phyloP scores from a whole-genome alignment of 2,113 vertebrate genomes.

The Vanacampus margaritifer region DNA sequence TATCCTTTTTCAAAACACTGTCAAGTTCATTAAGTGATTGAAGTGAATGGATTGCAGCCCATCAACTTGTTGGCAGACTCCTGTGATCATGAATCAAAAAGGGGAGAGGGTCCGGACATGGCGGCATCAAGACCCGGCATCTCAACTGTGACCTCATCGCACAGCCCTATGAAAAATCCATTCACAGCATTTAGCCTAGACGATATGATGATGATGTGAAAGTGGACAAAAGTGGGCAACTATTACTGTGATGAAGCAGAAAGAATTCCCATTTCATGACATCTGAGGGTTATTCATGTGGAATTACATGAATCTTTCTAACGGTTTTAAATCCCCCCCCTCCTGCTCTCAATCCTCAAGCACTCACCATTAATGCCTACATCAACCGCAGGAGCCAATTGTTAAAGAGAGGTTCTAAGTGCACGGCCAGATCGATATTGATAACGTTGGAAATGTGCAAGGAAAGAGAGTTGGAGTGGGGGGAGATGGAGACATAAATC shows the following conservation, averaged over 20 bases:
- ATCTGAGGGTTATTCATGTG: constrained; percentile 94
- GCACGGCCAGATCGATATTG: constrained; percentile 87
- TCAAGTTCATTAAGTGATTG: constrained; percentile 74
- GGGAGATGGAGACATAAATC: constrained; percentile 81
- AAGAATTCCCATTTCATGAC: constrained; percentile 55
- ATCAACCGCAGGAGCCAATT: constrained; percentile 90
- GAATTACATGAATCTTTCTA: constrained; percentile 95
- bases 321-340: constrained; percentile 85
- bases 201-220: constrained; percentile 45
- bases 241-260: constrained; percentile 39
- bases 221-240: constrained; percentile 26
- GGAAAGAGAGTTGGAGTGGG: constrained; percentile 60
- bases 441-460: constrained; percentile 88
- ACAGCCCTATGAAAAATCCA: constrained; percentile 47
- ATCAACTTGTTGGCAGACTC: constrained; percentile 36
- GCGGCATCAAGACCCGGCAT: constrained; percentile 40
- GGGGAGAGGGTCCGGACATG: constrained; percentile 47
- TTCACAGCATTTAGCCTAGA: constrained; percentile 54
- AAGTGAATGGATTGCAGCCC: constrained; percentile 53
- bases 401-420: constrained; percentile 86
- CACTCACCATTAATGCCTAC: constrained; percentile 79
- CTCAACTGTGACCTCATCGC: constrained; percentile 58
- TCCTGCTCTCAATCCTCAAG: constrained; percentile 36
- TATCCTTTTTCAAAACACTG: constrained; percentile 36
- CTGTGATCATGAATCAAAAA: constrained; percentile 46